Percentiles rank a stretch among this genome's conserved stretches.
Conservation (phyloP, 2,113 vertebrate species). For the rabbit (Oryctolagus cuniculus) region mOryCun1.1 NC_091437.1:50150001-50150500, state of each 20-base stretch:
- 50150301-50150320: background rate
- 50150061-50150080: background rate
- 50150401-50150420: background rate
- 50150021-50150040: constrained; percentile 6
- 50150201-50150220: constrained; percentile 60
- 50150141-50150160: constrained; percentile 59
- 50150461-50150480: background rate
- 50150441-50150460: constrained; percentile 34
- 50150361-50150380: background rate
- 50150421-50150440: background rate
- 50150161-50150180: constrained; percentile 29
- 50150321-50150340: constrained; percentile 38
- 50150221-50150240: constrained; percentile 57
- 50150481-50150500: background rate
- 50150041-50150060: constrained; percentile 63
- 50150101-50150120: background rate
- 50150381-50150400: background rate
- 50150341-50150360: background rate
- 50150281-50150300: constrained; percentile 9
- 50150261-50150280: constrained; percentile 51
- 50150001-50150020: background rate
- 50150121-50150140: constrained; percentile 53
- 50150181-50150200: constrained; percentile 64
- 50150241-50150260: constrained; percentile 36
- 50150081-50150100: constrained; percentile 55